These are phyloP conservation scores for Drosophila conformis DNA, from an alignment of 2,888 invertebrate species.

Conservation along the genomic window DNA sequence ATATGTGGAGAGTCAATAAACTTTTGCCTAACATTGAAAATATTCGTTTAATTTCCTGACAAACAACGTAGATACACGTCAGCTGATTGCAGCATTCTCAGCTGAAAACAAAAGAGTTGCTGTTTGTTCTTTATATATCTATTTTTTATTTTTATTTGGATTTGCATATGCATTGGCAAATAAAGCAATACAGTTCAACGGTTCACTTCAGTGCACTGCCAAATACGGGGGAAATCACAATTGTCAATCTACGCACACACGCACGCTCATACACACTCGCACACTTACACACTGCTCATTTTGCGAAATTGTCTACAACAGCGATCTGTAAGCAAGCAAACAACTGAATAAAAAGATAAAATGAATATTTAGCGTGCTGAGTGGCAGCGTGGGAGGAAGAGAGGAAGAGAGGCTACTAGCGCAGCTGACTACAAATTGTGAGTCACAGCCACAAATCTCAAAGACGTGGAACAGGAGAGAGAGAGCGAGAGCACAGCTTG, in stretches of 20 bases:
- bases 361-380: constrained; percentile 33
- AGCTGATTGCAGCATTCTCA: background rate
- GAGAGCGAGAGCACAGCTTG: constrained; percentile 29
- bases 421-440: constrained; percentile 40
- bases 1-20: background rate
- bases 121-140: background rate
- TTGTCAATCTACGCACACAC: constrained; percentile 4
- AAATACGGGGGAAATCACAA: background rate
- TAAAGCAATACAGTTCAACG: background rate
- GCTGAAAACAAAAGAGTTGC: background rate
- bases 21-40: background rate
- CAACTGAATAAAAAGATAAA: constrained; percentile 61
- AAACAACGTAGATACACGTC: background rate
- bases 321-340: constrained; percentile 54
- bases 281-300: constrained; percentile 29
- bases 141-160: background rate
- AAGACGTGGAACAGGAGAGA: constrained; percentile 11
- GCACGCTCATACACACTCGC: background rate
- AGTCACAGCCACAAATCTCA: constrained; percentile 51
- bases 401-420: background rate
- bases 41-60: background rate
- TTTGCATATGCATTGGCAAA: constrained; percentile 2
- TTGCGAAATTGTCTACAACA: constrained; percentile 60
- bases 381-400: background rate
- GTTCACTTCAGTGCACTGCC: background rate